Evolutionary conservation across 2,113 vertebrate genomes (phyloP), one percentile per base, ranked within the genome.

Genomic region (Catharus minimus): DNA sequence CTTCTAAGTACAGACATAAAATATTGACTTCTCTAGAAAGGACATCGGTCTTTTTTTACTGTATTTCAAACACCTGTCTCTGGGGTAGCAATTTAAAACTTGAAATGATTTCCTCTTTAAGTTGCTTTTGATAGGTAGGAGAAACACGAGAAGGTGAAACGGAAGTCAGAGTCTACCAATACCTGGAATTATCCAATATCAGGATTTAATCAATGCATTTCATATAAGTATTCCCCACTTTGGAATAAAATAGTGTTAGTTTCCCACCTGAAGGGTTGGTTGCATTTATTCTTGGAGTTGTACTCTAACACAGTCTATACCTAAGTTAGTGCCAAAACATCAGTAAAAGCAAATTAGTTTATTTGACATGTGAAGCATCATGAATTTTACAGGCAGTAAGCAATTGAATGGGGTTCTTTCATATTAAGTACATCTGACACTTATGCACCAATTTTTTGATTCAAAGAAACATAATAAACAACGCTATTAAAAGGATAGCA

Each of bases 1-100:
- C 75, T 91, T 57, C 32, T 88, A 87, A 89, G 82, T 82, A 76
- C 55, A 80, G 78, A 56, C 89, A 85, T 91, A 92, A 96, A 94
- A 89, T 94, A 93, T 5, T 85, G 74, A 91, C 87, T 93, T 95
- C 56, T 67, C 82, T 90, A 53, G 76, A 87, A 73, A 82, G 71
- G 58, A 76, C 81, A 76, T 76, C 0, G 2, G 62, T 80, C 58
- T 69, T 68, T 93, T 49, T 92, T 91, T 69, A 89, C 39, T 58
- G 46, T 12, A 82, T 84, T 92, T 61, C 33, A 49, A 76, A 50
- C 55, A 50, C 23, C 43, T 87, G 23, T 76, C 55, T 94, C 80
- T 81, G 44, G 44, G 55, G 36, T 27, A 55, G n/a, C 32, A 47
- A n/a, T 89, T 92, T 72, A 84, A 89, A 93, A 76, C 77, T 72